phyloP scores from a whole-genome alignment of 2,888 invertebrate genomes.

The Drosophila robusta region DNA sequence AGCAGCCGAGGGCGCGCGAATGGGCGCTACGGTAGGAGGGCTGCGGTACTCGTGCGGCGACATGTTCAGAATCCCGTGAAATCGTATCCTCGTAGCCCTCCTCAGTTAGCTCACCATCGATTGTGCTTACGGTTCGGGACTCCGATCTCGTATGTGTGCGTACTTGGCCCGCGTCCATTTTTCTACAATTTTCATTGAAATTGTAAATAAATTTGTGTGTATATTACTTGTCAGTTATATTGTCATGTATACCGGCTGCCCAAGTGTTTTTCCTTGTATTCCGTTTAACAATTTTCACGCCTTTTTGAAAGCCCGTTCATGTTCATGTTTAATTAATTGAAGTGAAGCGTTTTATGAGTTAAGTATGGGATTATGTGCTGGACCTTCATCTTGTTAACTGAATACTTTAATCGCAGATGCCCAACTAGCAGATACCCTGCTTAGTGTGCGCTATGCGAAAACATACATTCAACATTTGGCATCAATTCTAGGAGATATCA shows the following conservation, averaged over 20 bases:
- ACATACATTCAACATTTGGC: no score
- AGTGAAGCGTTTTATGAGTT: no score
- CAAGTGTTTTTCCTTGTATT: not conserved
- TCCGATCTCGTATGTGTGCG: not conserved
- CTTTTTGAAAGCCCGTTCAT: not conserved
- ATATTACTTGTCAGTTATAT: conserved; percentile 8
- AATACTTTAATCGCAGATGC: no score
- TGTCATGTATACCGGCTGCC: not conserved
- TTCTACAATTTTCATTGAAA: conserved; percentile 14
- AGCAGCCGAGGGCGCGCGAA: conserved; percentile 30
- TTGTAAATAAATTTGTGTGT: conserved; percentile 16
- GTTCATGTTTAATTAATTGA: not conserved
- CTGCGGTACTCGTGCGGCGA: not conserved
- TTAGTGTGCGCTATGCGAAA: not conserved
- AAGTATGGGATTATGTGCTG: no score
- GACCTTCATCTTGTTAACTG: no score
- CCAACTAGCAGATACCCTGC: not conserved
- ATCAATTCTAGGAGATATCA: no score
- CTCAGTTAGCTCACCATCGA: not conserved
- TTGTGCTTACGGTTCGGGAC: not conserved
- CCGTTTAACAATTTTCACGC: not conserved
- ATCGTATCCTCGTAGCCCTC: not conserved
- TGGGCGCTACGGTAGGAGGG: not conserved
- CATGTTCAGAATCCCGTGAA: not conserved
- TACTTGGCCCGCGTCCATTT: conserved; percentile 5